Percentiles rank a stretch among this genome's conserved stretches.
Evolutionary conservation across 2,888 invertebrate species (phyloP).

Genomic region (Leptinotarsa juncta): DNA sequence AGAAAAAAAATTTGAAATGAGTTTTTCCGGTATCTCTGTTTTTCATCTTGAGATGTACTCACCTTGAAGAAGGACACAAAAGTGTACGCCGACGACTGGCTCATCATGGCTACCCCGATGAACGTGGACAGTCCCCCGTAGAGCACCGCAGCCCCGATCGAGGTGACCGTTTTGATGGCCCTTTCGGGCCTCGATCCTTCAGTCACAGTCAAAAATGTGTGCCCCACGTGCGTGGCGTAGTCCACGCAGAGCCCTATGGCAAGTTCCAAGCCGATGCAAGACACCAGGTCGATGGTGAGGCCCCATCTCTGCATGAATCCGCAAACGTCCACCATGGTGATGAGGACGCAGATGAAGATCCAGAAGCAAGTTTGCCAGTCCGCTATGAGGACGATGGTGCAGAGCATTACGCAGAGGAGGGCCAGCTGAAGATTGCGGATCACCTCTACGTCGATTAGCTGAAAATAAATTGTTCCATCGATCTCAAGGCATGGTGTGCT

Average conservation of each 20-base stretch:
- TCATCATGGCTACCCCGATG: slow-evolving; percentile 77
- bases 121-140: slow-evolving; percentile 84
- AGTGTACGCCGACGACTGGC: slow-evolving; percentile 79
- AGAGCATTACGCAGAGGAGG: slow-evolving; percentile 82
- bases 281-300: slow-evolving; percentile 81
- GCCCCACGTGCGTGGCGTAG: slow-evolving; percentile 85
- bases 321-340: slow-evolving; percentile 80
- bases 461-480: slow-evolving; percentile 41
- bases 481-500: no score
- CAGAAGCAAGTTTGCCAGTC: slow-evolving; percentile 82
- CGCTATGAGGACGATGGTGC: slow-evolving; percentile 80
- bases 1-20: no score
- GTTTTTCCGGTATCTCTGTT: no score
- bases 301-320: slow-evolving; percentile 87
- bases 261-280: slow-evolving; percentile 83
- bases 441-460: slow-evolving; percentile 79
- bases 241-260: slow-evolving; percentile 85
- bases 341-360: slow-evolving; percentile 80
- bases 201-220: slow-evolving; percentile 78
- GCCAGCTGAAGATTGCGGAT: slow-evolving; percentile 81
- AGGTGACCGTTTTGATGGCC: slow-evolving; percentile 74
- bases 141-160: slow-evolving; percentile 82
- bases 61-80: slow-evolving; percentile 80
- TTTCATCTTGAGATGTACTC: slow-evolving; percentile 25
- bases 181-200: slow-evolving; percentile 70